Base-by-base conservation (phyloP, 2,113 vertebrate genomes). In the Deroptyus accipitrinus region DNA sequence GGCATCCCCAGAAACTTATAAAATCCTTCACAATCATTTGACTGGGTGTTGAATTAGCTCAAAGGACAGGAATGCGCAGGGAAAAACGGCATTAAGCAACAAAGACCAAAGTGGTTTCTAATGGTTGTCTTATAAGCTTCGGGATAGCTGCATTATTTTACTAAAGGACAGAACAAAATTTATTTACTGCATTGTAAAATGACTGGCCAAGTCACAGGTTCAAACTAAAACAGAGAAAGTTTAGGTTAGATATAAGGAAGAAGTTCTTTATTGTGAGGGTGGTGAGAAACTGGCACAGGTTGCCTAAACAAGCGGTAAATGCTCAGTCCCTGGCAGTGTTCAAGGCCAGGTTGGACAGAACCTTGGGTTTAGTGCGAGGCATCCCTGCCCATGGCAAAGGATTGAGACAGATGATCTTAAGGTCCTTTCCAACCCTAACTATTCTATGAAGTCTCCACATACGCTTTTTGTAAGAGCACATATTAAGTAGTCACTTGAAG, bases 151-250 rank as follows among this genome's bases (percentile, higher is more conserved):
- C 2, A 59, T 22, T 7, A 59, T 39, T 13, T 54, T 46, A 68
- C 57, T 27, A 33, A 59, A 76, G 19, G 0, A 3, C 49, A 9
- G 4, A 22, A 25, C 11, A 49, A 42, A 33, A 1, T 74, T 57
- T 64, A 52, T 69, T 77, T 69, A 74, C 30, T 24, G 7, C 3
- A 54, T 25, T 55, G 7, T 15, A 39, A 91, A 92, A 88, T 66
- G 1, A 67, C 5, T 54, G 4, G 28, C 8, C 2, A 48, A 67
- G 10, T 1, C 13, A 57, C 1, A 2, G 54, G 31, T 57, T 33
- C 18, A 57, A 57, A 57, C 54, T 57, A 20, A 57, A 33, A 13
- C 54, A 33, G 30, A 7, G 6, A 12, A 57, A 33, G 18, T 57
- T 57, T 31, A 20, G 11, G 12, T 57, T 33, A 57, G 31, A 57